These are phyloP conservation scores for Genyomyrus donnyi DNA, from an alignment of 2,113 vertebrate species.

Conservation along the genomic window DNA sequence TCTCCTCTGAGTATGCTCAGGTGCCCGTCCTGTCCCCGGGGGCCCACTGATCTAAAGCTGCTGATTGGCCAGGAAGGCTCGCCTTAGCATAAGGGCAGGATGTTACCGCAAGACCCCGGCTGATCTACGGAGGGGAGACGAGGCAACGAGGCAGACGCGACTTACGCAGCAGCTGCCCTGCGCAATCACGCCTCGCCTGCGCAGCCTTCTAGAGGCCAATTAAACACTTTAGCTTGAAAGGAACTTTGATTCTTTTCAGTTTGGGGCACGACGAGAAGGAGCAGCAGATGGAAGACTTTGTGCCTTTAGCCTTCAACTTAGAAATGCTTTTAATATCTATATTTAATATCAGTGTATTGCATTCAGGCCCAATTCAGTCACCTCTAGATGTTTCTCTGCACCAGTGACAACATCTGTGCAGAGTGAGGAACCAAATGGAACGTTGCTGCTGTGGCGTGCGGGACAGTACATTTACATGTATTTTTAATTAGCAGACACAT, in stretches of 20 bases:
- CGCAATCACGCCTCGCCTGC: neutral
- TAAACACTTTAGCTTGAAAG: slow-evolving; percentile 4
- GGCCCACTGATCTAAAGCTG: neutral
- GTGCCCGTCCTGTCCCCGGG: neutral
- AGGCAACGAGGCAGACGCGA: neutral
- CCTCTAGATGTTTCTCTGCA: neutral
- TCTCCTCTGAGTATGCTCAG: neutral
- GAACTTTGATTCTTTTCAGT: slow-evolving; percentile 9
- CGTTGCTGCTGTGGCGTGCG: neutral
- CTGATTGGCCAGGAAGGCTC: neutral
- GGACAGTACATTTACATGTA: slow-evolving; percentile 1
- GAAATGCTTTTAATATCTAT: slow-evolving; percentile 11
- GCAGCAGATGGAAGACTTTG: neutral
- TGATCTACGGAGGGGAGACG: neutral
- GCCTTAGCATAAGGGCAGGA: neutral
- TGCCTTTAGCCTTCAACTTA: slow-evolving; percentile 5
- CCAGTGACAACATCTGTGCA: neutral
- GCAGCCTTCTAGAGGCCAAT: slow-evolving; percentile 2
- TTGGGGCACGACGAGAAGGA: neutral
- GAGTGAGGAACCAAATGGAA: neutral
- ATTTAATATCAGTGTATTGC: slow-evolving; percentile 1
- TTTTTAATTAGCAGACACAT: neutral
- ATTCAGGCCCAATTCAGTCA: neutral
- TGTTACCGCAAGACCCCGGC: no score
- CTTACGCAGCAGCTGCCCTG: neutral